These are phyloP conservation scores for Coelogynopora nodosa DNA, from an alignment of 2,888 invertebrate genomes.

Conservation along the genomic window DNA sequence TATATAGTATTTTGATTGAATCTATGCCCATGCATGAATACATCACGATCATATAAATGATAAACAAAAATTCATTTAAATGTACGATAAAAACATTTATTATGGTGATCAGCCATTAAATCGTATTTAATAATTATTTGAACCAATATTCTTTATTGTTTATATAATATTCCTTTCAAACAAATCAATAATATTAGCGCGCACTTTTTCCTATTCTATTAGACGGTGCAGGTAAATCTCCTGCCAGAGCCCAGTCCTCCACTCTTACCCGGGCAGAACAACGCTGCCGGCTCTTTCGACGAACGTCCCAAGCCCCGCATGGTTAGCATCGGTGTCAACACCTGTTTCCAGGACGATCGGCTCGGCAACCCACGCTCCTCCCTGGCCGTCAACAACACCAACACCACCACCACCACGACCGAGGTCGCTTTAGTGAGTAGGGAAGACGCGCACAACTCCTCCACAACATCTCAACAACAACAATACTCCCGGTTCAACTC, in stretches of 20 bases:
- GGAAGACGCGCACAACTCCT: neutral
- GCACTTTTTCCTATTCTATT: no score
- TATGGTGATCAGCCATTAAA: no score
- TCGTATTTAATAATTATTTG: no score
- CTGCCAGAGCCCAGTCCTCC: neutral
- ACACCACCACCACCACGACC: neutral
- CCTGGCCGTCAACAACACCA: neutral
- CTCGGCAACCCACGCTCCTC: neutral
- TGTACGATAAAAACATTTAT: no score
- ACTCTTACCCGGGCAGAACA: neutral
- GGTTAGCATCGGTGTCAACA: constrained; percentile 14
- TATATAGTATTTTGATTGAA: no score
- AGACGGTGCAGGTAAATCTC: neutral
- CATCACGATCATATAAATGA: no score
- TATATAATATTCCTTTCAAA: no score
- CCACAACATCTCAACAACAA: neutral
- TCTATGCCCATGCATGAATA: no score
- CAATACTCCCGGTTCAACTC: neutral
- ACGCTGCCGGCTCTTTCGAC: neutral
- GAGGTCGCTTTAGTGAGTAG: neutral
- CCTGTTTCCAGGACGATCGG: neutral
- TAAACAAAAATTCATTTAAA: no score
- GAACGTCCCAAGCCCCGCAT: neutral
- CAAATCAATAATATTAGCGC: no score
- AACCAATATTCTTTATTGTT: no score